Base-by-base conservation (phyloP, 1,140 invertebrate species). In the Chymomyza costata region DNA sequence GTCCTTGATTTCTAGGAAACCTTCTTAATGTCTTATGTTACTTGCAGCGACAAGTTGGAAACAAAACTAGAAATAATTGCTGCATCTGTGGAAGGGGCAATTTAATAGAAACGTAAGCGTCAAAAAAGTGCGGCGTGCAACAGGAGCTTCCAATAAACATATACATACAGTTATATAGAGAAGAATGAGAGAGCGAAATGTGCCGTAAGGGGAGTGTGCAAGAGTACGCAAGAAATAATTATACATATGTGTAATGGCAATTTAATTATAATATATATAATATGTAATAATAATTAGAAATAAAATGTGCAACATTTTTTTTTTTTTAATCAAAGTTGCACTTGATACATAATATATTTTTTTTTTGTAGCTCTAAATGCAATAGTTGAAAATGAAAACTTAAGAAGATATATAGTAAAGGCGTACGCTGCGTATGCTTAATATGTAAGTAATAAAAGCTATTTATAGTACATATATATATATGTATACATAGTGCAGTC, bases 41-140 rank as follows among this genome's bases (percentile, higher is more conserved):
- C 71, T 85, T 86, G 48, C 86, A 90, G 90, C 90, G 60, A 91
- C 91, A 87, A 91, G 87, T 86, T 91, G 90, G 90, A 91, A 90
- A 84, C 90, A 91, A 68, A 90, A 91, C 86, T 91, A 81, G 82
- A 54, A 55, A 31, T 52, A 41, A 51, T 59, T 54, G 54, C 28
- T 40, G 35, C 35, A 30, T 39, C 19, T 41, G 39, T 30, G 13
- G 13, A 40, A 44, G 51, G 62, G 54, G 38, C 52, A 48, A 40
- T 28, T 30, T 60, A 51, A 52, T 69, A 52, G 59, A 74, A 55
- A 58, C 63, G 63, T 70, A 43, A 62, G 70, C 48, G 59, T n/a
- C n/a, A n/a, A n/a, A n/a, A n/a, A 43, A 53, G 57, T 62, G 53
- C 54, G 63, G 63, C 67, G 67, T 70, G 81, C 67, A 83, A 83